These are phyloP conservation scores for Salmo trutta DNA, from an alignment of 2,797 vertebrate genomes.

Conservation along the genomic window DNA sequence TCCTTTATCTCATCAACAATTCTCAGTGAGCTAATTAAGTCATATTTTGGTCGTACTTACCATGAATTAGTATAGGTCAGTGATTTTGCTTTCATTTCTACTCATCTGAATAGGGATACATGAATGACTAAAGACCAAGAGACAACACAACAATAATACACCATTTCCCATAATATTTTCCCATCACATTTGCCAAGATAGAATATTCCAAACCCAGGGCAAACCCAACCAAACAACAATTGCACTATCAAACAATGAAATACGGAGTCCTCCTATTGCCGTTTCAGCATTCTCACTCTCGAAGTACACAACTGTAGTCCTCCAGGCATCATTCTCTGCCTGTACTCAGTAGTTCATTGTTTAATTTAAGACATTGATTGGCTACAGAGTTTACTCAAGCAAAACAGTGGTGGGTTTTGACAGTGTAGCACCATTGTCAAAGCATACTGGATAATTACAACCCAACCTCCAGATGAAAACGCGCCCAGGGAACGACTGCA, in stretches of 20 bases:
- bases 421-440: not conserved
- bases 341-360: slow-evolving; percentile 61
- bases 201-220: not conserved
- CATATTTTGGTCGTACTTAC: not conserved
- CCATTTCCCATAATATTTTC: not conserved
- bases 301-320: slow-evolving; percentile 56
- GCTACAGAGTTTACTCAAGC: too few species aligned
- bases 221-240: not conserved
- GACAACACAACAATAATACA: not conserved
- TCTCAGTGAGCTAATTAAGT: not conserved
- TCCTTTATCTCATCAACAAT: too few species aligned
- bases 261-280: too few species aligned
- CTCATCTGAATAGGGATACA: not conserved
- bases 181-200: not conserved
- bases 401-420: not conserved
- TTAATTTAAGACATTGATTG: slow-evolving; percentile 74
- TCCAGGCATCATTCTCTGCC: slow-evolving; percentile 37
- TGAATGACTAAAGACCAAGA: not conserved
- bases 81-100: not conserved
- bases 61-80: not conserved
- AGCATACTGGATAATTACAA: not conserved
- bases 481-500: not conserved
- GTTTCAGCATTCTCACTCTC: slow-evolving; percentile 38
- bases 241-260: not conserved
- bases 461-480: not conserved